Percentiles rank a stretch among this genome's conserved stretches.
Evolutionary conservation across 2,113 vertebrate genomes (phyloP).

Genomic region (Chiloscyllium plagiosum): DNA sequence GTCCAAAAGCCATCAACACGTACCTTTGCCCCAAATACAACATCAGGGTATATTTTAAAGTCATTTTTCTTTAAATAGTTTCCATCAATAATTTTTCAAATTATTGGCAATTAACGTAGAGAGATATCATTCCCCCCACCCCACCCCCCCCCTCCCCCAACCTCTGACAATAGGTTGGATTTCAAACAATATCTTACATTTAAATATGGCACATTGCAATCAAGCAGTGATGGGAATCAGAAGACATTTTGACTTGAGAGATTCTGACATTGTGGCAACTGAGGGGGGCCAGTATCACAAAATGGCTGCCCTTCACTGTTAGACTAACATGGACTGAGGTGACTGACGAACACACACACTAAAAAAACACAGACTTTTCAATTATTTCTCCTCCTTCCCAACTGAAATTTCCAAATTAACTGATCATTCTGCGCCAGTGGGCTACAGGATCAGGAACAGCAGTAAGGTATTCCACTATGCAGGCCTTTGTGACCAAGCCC

Average conservation of each 20-base stretch:
- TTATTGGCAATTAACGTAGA: conserved; percentile 50
- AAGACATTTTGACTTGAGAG: conserved; percentile 8
- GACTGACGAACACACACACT: not conserved
- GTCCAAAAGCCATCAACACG: conserved; percentile 45
- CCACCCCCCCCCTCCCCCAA: not conserved
- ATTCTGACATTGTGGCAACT: not conserved
- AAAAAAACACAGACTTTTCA: not conserved
- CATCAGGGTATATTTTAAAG: conserved; percentile 56
- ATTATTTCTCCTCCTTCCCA: not conserved
- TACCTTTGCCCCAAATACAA: conserved; percentile 66
- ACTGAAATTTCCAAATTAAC: no score
- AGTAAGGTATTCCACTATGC: not conserved
- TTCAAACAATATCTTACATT: conserved; percentile 54
- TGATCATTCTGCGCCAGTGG: not conserved
- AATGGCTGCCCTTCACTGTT: not conserved
- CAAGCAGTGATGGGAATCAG: not conserved
- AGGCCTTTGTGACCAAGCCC: not conserved
- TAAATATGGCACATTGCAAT: conserved; percentile 46
- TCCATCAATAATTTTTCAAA: conserved; percentile 63
- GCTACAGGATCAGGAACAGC: not conserved
- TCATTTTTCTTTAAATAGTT: conserved; percentile 57
- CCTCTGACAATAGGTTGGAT: not conserved
- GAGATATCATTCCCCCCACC: conserved; percentile 43
- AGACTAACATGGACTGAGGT: not conserved
- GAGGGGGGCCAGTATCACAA: not conserved